phyloP scores from a whole-genome alignment of 2,113 vertebrate genomes.

The Melanotaenia duboulayi region DNA sequence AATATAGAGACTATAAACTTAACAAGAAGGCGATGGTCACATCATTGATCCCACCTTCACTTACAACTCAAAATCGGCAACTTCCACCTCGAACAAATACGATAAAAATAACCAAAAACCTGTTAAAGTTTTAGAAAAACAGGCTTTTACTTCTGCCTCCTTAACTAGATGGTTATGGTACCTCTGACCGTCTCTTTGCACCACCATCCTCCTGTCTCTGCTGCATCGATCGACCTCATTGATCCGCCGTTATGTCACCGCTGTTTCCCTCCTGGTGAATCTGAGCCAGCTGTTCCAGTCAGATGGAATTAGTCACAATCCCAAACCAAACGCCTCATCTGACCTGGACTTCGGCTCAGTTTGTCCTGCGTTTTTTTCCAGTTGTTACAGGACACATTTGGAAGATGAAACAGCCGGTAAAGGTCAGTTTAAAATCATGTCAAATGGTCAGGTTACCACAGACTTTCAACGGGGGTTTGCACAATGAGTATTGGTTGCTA shows the following conservation, averaged over 20 bases:
- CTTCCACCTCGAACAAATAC: too few species aligned
- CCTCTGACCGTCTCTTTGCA: too few species aligned
- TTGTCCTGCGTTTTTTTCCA: too few species aligned
- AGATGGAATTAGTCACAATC: slow-evolving; percentile 19
- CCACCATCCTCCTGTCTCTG: background rate
- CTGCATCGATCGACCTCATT: slow-evolving; percentile 11
- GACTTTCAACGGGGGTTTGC: background rate
- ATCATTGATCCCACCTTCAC: too few species aligned
- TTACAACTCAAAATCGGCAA: too few species aligned
- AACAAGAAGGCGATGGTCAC: too few species aligned
- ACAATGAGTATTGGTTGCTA: background rate
- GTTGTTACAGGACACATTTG: too few species aligned
- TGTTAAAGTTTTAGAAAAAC: too few species aligned
- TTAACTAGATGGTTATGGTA: too few species aligned
- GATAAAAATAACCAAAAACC: too few species aligned
- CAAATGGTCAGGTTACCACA: background rate
- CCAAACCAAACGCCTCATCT: background rate
- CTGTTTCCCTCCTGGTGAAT: background rate
- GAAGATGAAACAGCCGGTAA: background rate
- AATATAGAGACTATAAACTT: too few species aligned
- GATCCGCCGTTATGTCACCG: slow-evolving; percentile 4
- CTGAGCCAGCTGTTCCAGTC: background rate
- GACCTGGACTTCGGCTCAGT: background rate
- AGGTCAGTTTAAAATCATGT: slow-evolving; percentile 8
- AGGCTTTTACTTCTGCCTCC: too few species aligned